These are phyloP conservation scores for Buathra laborator DNA, from an alignment of 2,888 invertebrate genomes.

Conservation along the genomic window DNA sequence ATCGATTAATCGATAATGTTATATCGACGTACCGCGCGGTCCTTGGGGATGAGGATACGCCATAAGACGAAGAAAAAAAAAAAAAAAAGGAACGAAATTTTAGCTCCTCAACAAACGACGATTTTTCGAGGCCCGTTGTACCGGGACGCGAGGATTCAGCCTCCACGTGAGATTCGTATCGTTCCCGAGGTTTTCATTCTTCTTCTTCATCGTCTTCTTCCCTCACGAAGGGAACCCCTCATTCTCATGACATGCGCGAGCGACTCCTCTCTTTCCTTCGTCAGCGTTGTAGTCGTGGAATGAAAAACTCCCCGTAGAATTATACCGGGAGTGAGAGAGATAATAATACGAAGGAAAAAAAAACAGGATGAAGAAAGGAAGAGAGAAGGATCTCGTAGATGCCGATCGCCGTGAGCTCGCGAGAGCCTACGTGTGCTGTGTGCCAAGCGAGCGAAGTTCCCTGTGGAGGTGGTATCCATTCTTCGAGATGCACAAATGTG, in stretches of 20 bases:
- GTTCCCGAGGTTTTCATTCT: constrained; percentile 62
- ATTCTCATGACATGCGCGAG: constrained; percentile 65
- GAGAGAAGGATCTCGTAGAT: constrained; percentile 59
- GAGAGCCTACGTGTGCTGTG: constrained; percentile 63
- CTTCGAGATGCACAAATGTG: constrained; percentile 59
- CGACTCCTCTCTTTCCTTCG: constrained; percentile 54
- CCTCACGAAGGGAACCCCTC: constrained; percentile 40
- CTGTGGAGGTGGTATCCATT: constrained; percentile 49
- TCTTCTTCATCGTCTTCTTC: constrained; percentile 50
- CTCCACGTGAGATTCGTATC: constrained; percentile 65
- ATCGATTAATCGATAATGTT: neutral
- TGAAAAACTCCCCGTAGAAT: constrained; percentile 25
- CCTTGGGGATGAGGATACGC: too few relatives aligned
- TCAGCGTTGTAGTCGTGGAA: constrained; percentile 24
- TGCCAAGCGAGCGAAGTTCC: constrained; percentile 59
- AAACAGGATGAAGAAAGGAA: constrained; percentile 37
- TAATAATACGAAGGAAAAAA: constrained; percentile 16
- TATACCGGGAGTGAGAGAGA: constrained; percentile 13
- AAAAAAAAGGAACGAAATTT: constrained; percentile 16
- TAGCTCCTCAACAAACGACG: constrained; percentile 27
- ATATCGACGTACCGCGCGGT: neutral
- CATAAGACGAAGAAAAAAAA: neutral
- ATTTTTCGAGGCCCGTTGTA: constrained; percentile 57
- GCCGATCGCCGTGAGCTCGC: constrained; percentile 61
- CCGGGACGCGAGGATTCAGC: constrained; percentile 1